Evolutionary conservation across 2,797 vertebrate genomes (phyloP).

Genomic region (Channallabes apus): DNA sequence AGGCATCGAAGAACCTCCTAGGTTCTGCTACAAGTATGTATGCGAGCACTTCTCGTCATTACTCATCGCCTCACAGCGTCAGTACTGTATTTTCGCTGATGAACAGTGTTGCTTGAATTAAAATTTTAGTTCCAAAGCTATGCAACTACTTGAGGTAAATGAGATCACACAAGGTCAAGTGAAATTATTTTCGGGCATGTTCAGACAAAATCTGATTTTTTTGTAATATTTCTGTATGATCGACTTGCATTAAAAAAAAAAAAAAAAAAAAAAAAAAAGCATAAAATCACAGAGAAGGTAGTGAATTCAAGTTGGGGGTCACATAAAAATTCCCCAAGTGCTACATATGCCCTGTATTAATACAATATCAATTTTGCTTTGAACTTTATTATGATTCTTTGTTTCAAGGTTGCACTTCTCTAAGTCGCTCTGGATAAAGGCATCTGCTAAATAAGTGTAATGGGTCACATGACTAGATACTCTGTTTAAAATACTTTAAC

Average conservation of each 20-base stretch:
- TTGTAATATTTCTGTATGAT: background rate
- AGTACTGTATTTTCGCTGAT: background rate
- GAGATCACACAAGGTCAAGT: background rate
- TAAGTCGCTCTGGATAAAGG: background rate
- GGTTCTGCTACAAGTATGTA: constrained; percentile 96
- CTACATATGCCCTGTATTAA: background rate
- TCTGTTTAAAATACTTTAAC: too few species aligned
- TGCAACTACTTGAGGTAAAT: background rate
- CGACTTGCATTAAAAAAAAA: background rate
- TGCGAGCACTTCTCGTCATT: constrained; percentile 14
- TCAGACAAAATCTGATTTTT: background rate
- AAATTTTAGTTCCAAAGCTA: background rate
- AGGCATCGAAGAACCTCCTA: constrained; percentile 92
- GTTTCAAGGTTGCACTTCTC: background rate
- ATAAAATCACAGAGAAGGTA: background rate
- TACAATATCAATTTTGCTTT: background rate
- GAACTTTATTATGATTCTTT: background rate
- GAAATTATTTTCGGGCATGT: background rate
- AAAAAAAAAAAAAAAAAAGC: too few species aligned
- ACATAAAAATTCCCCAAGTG: too few species aligned
- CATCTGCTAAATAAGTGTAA: background rate
- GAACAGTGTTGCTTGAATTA: background rate
- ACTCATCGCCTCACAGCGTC: too few species aligned
- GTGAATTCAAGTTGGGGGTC: background rate
- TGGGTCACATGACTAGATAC: background rate